Conservation (phyloP, 1,140 invertebrate species). For the Drosophila punjabiensis region DNA sequence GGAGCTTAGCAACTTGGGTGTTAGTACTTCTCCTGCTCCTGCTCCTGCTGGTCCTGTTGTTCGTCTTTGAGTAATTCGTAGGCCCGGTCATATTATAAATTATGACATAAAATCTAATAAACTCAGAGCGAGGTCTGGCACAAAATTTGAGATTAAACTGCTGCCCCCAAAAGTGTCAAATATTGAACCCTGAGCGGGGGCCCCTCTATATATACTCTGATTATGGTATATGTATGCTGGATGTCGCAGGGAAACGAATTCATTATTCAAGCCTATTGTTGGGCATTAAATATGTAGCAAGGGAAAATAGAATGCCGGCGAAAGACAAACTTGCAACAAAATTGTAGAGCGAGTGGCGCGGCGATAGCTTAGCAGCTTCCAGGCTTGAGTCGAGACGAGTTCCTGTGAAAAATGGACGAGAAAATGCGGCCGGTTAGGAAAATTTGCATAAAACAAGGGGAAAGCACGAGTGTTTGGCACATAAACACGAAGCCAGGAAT, state of each 20-base stretch:
- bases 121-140: conserved; percentile 28
- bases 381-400: conserved; percentile 13
- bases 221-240: conserved; percentile 11
- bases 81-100: conserved; percentile 70
- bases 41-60: conserved; percentile 23
- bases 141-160: conserved; percentile 56
- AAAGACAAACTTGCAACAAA: conserved; percentile 64
- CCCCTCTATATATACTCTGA: not conserved
- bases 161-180: conserved; percentile 57
- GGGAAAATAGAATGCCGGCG: conserved; percentile 31
- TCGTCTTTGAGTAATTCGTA: conserved; percentile 53
- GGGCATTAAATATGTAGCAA: conserved; percentile 73
- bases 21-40: conserved; percentile 15
- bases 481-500: conserved; percentile 74
- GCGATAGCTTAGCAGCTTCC: conserved; percentile 20
- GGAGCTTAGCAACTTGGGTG: conserved; percentile 33
- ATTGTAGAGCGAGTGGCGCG: conserved; percentile 43
- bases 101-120: conserved; percentile 77
- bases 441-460: conserved; percentile 73
- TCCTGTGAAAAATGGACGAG: conserved; percentile 71
- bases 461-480: conserved; percentile 67
- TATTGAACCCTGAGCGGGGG: conserved; percentile 52
- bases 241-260: conserved; percentile 57
- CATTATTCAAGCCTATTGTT: conserved; percentile 79
- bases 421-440: conserved; percentile 69